phyloP scores from a whole-genome alignment of 2,113 vertebrate species.

The Sardina pilchardus region DNA sequence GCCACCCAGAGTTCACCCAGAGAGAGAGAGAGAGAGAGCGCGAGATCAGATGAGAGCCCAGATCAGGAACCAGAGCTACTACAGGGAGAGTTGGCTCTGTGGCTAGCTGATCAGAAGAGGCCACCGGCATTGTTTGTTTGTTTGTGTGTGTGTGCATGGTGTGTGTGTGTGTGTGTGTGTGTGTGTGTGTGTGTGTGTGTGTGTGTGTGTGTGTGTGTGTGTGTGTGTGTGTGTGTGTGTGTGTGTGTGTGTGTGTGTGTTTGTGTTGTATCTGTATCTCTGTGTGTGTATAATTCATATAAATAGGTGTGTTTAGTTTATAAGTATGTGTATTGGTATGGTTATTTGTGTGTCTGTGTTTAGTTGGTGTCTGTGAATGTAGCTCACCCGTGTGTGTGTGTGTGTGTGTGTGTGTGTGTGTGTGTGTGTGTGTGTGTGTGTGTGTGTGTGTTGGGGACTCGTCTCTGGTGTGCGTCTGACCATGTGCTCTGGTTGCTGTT shows the following conservation, averaged over 20 bases:
- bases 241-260: not conserved
- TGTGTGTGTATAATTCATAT: no score
- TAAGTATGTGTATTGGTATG: not conserved
- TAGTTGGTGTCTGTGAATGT: no score
- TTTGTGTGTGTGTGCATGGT: no score
- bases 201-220: not conserved
- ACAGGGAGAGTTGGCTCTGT: constrained; percentile 20
- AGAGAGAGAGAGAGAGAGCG: constrained; percentile 20
- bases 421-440: not conserved
- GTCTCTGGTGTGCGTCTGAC: not conserved
- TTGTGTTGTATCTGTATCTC: not conserved
- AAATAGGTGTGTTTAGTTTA: no score
- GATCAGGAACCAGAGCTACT: constrained; percentile 11
- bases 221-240: not conserved
- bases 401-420: not conserved
- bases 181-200: no score
- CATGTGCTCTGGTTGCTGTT: constrained; percentile 63
- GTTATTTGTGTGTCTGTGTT: not conserved
- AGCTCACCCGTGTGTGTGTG: no score
- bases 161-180: not conserved
- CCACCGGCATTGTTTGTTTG: not conserved
- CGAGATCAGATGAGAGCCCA: constrained; percentile 2
- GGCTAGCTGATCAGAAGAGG: not conserved
- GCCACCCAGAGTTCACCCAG: constrained; percentile 26
- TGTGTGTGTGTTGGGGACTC: not conserved